phyloP scores from a whole-genome alignment of 2,888 invertebrate species.

The Drosophila gaucha region DNA sequence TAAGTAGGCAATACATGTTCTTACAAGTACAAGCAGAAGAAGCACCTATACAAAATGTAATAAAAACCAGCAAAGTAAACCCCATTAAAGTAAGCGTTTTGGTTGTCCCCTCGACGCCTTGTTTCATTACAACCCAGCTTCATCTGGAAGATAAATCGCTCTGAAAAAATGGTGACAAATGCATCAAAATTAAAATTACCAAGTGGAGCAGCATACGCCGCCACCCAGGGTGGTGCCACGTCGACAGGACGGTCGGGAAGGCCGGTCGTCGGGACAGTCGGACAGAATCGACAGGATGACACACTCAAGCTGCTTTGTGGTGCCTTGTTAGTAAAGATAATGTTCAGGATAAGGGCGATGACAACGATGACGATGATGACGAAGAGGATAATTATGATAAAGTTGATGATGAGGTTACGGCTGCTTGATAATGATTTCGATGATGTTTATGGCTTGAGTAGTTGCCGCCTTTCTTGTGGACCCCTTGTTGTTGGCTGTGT shows the following conservation, averaged over 20 bases:
- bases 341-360: constrained; percentile 39
- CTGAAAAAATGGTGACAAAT: constrained; percentile 71
- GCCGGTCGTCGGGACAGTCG: neutral
- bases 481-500: constrained; percentile 7
- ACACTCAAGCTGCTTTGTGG: constrained; percentile 73
- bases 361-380: constrained; percentile 19
- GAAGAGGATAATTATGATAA: constrained; percentile 20
- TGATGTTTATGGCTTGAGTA: constrained; percentile 64
- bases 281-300: constrained; percentile 49
- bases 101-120: constrained; percentile 40
- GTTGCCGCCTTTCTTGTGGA: constrained; percentile 45
- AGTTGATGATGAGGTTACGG: constrained; percentile 11
- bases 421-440: constrained; percentile 63
- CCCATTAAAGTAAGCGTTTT: constrained; percentile 61
- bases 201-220: constrained; percentile 47
- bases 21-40: constrained; percentile 23
- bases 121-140: constrained; percentile 56
- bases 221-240: constrained; percentile 3
- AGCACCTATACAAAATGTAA: constrained; percentile 16
- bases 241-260: neutral
- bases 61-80: constrained; percentile 39
- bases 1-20: constrained; percentile 70
- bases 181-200: constrained; percentile 77
- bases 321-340: constrained; percentile 67
- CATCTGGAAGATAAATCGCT: constrained; percentile 62